Evolutionary conservation across 2,888 invertebrate genomes (phyloP).

Genomic region (Hylaea fasciaria): DNA sequence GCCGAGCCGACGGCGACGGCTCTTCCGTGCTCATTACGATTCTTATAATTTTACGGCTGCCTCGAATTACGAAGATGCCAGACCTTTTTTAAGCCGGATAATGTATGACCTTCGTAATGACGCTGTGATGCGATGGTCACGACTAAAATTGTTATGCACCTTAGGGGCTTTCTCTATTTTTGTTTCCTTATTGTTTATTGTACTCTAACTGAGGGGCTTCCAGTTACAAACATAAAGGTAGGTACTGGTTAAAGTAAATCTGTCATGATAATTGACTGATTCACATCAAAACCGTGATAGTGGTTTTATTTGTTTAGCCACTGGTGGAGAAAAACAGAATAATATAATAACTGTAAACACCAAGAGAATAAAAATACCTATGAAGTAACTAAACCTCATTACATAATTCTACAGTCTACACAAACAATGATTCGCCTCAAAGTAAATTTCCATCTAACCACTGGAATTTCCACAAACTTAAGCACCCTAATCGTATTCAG

Average conservation of each 20-base stretch:
- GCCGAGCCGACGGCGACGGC: background rate
- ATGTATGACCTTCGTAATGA: conserved; percentile 28
- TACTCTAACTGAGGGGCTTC: background rate
- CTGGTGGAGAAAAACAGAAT: no score
- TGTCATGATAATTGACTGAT: no score
- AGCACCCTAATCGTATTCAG: conserved; percentile 8
- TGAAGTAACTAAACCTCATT: background rate
- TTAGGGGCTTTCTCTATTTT: background rate
- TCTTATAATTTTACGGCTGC: conserved; percentile 33
- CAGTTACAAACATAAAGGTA: background rate
- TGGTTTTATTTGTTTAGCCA: no score
- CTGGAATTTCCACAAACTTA: conserved; percentile 15
- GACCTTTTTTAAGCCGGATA: conserved; percentile 22
- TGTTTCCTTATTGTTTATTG: background rate
- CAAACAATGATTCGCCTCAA: background rate
- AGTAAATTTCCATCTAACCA: conserved; percentile 7
- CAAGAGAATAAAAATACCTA: background rate
- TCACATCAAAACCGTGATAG: no score
- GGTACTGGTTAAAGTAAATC: no score
- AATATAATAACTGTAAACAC: no score
- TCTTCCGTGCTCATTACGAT: conserved; percentile 32
- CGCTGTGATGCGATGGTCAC: conserved; percentile 8
- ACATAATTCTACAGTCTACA: background rate
- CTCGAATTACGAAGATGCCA: conserved; percentile 23
- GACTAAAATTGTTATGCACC: conserved; percentile 1